A percentile compares a stretch with the other conserved stretches of the same genome.
phyloP scores from a whole-genome alignment of 2,888 invertebrate species.

The Panopea generosa region DNA sequence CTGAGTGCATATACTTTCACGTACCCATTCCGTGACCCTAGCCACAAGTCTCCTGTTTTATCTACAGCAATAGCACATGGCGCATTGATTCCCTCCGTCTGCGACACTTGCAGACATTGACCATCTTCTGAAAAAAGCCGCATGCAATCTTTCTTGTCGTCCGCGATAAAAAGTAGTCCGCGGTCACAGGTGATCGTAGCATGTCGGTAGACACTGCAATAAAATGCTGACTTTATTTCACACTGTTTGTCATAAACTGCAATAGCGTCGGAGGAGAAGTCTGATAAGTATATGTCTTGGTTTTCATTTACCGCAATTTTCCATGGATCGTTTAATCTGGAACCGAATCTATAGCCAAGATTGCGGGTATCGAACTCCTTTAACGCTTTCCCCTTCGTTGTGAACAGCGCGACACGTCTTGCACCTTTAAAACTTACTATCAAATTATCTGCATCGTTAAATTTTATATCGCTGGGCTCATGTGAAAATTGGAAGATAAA shows the following conservation, averaged over 20 bases:
- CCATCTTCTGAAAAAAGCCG: conserved; percentile 54
- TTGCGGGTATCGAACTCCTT: conserved; percentile 51
- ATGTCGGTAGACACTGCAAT: conserved; percentile 44
- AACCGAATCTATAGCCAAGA: conserved; percentile 55
- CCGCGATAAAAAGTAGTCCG: conserved; percentile 54
- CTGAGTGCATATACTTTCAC: conserved; percentile 38
- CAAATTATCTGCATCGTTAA: conserved; percentile 40
- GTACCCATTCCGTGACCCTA: conserved; percentile 49
- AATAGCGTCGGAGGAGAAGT: conserved; percentile 48
- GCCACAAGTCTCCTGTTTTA: conserved; percentile 44
- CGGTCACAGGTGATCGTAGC: conserved; percentile 39
- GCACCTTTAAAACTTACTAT: conserved; percentile 55
- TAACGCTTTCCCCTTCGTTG: conserved; percentile 43
- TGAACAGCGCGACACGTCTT: conserved; percentile 43
- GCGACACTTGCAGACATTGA: conserved; percentile 44
- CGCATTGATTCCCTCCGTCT: conserved; percentile 41
- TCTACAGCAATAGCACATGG: conserved; percentile 52
- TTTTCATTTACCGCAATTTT: conserved; percentile 39
- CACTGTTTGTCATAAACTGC: conserved; percentile 49
- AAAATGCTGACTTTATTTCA: conserved; percentile 51
- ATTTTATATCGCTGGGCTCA: conserved; percentile 51
- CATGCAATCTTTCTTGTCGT: conserved; percentile 48
- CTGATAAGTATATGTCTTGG: conserved; percentile 43
- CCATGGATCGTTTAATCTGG: conserved; percentile 58
- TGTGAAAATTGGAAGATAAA: conserved; percentile 41